Base-by-base conservation (phyloP, 2,113 vertebrate species). In the Rhea pennata region DNA sequence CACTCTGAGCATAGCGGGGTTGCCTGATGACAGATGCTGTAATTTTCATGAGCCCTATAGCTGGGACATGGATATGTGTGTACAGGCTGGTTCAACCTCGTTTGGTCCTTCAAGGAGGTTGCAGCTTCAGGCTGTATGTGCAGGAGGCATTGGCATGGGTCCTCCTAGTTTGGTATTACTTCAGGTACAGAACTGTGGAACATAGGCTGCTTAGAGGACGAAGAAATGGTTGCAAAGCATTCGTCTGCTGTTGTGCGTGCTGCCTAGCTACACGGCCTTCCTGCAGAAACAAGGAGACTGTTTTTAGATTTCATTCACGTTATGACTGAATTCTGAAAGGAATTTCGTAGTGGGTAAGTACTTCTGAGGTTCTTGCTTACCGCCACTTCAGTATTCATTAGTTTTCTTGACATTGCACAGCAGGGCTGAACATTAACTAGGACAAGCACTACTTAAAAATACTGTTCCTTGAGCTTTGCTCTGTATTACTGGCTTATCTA, bases 351-450 rank as follows among this genome's bases (percentile, higher is more conserved):
- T 3, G 26, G 44, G 73, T 62, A 80, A 87, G 82, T 15, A 58
- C 40, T 79, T 8, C 36, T 64, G 70, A 84, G 88, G 62, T 84
- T 75, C 75, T 89, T 77, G 70, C 82, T 92, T 7, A 27, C 71
- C 56, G 78, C 74, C 82, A 27, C 86, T 85, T 88, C 56, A 7
- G 83, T 31, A 33, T 54, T 95, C 88, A 83, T 95, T 90, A 72
- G 86, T 90, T 89, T 88, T 62, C 93, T 86, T 95, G 93, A 84
- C 93, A 39, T 69, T 73, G 94, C 91, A 31, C 86, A 72, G 91
- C 80, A 23, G 77, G 93, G 91, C 91, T 96, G 95, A 95, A 95
- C 91, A 92, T 96, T 95, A 96, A 95, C 91, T 76, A 90, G 91
- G 91, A 59, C 87, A 83, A 90, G 91, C 67, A 14, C 72, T 77